Evolutionary conservation across 2,888 invertebrate species (phyloP).

Genomic region (Hirudinaria manillensis): DNA sequence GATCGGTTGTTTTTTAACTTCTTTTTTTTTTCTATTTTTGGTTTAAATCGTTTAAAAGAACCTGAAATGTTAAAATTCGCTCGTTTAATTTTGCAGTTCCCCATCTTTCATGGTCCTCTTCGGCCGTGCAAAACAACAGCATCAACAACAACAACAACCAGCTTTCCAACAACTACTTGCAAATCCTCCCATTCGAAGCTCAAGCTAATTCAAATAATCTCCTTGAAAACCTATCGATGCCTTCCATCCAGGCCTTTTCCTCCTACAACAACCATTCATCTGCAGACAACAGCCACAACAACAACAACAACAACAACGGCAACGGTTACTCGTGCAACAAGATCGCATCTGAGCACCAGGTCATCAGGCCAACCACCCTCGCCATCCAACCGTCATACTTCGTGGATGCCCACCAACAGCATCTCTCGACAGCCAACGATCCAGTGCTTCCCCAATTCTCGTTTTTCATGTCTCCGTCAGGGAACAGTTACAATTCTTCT

Average conservation of each 20-base stretch:
- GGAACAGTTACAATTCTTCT: not conserved
- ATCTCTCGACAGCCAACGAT: slow-evolving; percentile 14
- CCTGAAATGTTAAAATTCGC: not conserved
- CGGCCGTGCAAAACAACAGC: not conserved
- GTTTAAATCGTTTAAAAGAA: too few species aligned
- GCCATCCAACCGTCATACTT: slow-evolving; percentile 9
- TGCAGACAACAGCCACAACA: not conserved
- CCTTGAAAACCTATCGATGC: not conserved
- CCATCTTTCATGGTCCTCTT: not conserved
- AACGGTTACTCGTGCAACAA: not conserved
- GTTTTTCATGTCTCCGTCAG: slow-evolving; percentile 7
- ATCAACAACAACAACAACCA: not conserved
- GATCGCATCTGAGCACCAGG: not conserved
- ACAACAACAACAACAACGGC: not conserved
- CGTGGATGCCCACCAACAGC: slow-evolving; percentile 12
- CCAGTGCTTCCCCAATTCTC: slow-evolving; percentile 24
- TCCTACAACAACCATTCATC: not conserved
- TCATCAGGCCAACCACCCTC: not conserved
- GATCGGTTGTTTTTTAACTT: too few species aligned
- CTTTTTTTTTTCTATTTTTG: too few species aligned
- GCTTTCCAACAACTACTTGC: not conserved
- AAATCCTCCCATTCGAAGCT: not conserved
- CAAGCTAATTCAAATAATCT: not conserved
- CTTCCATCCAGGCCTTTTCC: not conserved
- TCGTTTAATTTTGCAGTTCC: not conserved